Evolutionary conservation across 2,113 vertebrate species (phyloP).

Genomic region (Oophaga pumilio): DNA sequence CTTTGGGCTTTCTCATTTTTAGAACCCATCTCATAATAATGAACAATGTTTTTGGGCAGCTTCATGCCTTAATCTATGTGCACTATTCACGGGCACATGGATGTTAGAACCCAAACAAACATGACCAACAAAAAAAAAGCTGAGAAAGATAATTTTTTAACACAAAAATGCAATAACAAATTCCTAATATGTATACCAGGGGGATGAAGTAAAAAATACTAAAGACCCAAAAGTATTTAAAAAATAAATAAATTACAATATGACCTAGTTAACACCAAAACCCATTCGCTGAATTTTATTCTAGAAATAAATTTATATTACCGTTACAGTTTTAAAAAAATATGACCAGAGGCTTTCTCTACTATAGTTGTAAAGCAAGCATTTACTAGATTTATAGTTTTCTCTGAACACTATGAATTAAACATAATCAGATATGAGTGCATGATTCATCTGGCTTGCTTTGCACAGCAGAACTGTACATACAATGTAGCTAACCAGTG

Average conservation of each 20-base stretch:
- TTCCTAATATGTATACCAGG: neutral
- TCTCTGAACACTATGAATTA: neutral
- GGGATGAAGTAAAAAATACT: neutral
- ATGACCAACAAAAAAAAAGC: neutral
- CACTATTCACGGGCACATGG: neutral
- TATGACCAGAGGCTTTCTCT: neutral
- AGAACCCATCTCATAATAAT: too few relatives aligned
- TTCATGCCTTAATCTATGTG: neutral
- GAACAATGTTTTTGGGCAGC: neutral
- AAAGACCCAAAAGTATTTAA: neutral
- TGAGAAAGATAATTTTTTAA: neutral
- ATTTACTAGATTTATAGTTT: constrained; percentile 6
- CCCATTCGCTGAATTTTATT: neutral
- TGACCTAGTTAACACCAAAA: neutral
- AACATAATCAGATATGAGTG: neutral
- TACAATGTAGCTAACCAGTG: neutral
- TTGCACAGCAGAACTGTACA: neutral
- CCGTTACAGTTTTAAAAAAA: neutral
- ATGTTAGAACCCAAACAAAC: neutral
- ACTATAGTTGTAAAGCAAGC: neutral
- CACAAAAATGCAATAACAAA: neutral
- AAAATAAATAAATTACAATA: neutral
- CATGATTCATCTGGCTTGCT: neutral
- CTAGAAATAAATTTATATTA: neutral
- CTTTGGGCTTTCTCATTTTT: neutral